Evolutionary conservation across 2,888 invertebrate species (phyloP).

Genomic region (Trachelus stipa): DNA sequence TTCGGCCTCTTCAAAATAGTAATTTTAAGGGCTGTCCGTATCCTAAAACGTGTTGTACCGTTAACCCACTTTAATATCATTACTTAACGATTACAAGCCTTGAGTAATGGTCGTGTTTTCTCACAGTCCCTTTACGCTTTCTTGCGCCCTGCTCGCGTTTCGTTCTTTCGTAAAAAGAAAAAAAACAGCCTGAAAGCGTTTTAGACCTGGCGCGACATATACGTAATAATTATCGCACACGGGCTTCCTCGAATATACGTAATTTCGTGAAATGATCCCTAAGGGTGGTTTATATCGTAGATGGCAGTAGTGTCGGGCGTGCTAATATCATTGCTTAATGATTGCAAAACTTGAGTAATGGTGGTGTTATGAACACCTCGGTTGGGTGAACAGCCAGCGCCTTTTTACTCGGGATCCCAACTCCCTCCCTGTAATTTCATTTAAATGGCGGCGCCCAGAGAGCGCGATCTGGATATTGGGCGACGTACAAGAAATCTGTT

Average conservation of each 20-base stretch:
- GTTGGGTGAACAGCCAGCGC: constrained; percentile 24
- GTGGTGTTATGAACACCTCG: constrained; percentile 47
- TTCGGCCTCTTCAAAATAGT: not conserved
- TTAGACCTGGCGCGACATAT: not conserved
- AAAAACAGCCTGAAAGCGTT: not conserved
- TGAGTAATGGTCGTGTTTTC: not conserved
- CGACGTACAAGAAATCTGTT: constrained; percentile 41
- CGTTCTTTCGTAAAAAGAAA: not conserved
- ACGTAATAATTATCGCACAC: not conserved
- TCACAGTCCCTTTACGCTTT: not conserved
- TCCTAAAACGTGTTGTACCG: not conserved
- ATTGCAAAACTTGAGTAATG: constrained; percentile 48
- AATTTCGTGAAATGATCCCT: not conserved
- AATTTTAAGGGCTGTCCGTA: not conserved
- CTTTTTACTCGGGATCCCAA: not conserved
- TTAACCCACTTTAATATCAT: not conserved
- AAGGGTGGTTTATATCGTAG: not conserved
- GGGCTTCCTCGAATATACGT: not conserved
- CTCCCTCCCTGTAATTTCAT: constrained; percentile 36
- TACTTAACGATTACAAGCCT: not conserved
- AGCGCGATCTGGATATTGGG: constrained; percentile 29
- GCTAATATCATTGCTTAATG: constrained; percentile 21
- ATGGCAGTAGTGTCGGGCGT: constrained; percentile 1
- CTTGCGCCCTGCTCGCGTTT: not conserved
- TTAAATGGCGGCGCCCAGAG: constrained; percentile 35